Base-by-base conservation (phyloP, 2,888 invertebrate species). In the Volucella inflata region DNA sequence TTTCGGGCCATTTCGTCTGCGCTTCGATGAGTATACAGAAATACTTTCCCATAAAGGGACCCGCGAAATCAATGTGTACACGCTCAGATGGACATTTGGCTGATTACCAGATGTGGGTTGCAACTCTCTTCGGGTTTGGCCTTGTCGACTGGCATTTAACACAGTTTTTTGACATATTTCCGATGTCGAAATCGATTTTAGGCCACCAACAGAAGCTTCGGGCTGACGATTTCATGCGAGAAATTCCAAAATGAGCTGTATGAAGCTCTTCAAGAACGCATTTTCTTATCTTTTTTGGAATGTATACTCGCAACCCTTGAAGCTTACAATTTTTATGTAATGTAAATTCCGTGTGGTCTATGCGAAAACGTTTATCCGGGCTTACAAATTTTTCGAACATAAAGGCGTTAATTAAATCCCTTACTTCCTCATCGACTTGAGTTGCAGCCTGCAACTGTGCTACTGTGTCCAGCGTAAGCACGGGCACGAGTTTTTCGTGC, bases 1-100 rank as follows among this genome's bases (percentile, higher is more conserved):
- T 88, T 82, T 92, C 92, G 1, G 90, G 88, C 91, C 91, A 93
- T 81, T 92, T 92, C 0, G 91, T 90, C 84, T 88, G 89, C 4
- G 91, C 88, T 82, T 92, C 91, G 8, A 90, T 88, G 0, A 92
- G 87, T n/a, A 92, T 85, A 2, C 91, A 80, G 53, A 89, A 90
- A 55, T 64, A 14, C 9, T 62, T 44, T 11, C 59, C 67, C 65
- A 75, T 57, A 48, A 75, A 67, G 1, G 72, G 67, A 21, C 72
- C 79, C 89, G 78, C 74, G 14, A 77, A 85, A 51, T 88, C 88
- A 16, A 84, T 40, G 64, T 87, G 87, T 12, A 88, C 78, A 64
- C 88, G 84, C 42, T 88, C 59, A 71, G 85, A 89, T 17, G 88
- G 88, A 38, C 68, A 30, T 42, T 62, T 53, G 9, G 88, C 80